A percentile compares a stretch with the other conserved stretches of the same genome.
These are phyloP conservation scores for Ceratosolen fusciceps DNA, from an alignment of 1,140 invertebrate species.

Conservation along the genomic window DNA sequence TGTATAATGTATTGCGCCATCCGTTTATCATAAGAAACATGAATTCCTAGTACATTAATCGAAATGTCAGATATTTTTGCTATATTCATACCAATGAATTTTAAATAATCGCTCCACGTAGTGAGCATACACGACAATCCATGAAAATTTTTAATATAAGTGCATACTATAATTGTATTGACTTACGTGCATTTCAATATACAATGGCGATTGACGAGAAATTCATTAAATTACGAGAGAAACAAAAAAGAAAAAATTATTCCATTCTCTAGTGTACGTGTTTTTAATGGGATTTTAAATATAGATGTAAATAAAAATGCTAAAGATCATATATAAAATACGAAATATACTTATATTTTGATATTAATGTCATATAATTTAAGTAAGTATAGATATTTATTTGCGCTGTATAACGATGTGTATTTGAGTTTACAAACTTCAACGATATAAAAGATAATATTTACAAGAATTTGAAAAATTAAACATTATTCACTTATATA, in stretches of 20 bases:
- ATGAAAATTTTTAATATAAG: too few relatives aligned
- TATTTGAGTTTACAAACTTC: slow-evolving; percentile 62
- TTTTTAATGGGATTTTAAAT: too few relatives aligned
- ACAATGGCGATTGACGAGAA: too few relatives aligned
- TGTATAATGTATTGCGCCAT: background rate
- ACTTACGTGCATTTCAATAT: too few relatives aligned
- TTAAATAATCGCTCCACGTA: too few relatives aligned
- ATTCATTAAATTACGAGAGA: too few relatives aligned
- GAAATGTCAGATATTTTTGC: background rate
- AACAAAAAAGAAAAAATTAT: too few relatives aligned
- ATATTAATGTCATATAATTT: slow-evolving; percentile 66
- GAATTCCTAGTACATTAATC: background rate
- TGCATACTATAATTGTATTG: too few relatives aligned
- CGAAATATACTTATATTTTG: slow-evolving; percentile 68
- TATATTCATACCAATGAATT: slow-evolving; percentile 3
- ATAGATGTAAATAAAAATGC: slow-evolving; percentile 34
- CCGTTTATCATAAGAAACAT: background rate
- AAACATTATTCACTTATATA: slow-evolving; percentile 48
- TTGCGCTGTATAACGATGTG: slow-evolving; percentile 57
- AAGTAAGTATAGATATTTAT: slow-evolving; percentile 64
- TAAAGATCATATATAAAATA: slow-evolving; percentile 62
- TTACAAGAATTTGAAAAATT: slow-evolving; percentile 56
- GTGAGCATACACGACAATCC: too few relatives aligned
- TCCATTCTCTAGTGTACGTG: too few relatives aligned
- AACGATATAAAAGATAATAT: slow-evolving; percentile 66